Percentiles rank a stretch among this genome's conserved stretches.
These are phyloP conservation scores for Drosophila carrolli DNA, from an alignment of 1,140 invertebrate genomes.

Conservation along the genomic window DNA sequence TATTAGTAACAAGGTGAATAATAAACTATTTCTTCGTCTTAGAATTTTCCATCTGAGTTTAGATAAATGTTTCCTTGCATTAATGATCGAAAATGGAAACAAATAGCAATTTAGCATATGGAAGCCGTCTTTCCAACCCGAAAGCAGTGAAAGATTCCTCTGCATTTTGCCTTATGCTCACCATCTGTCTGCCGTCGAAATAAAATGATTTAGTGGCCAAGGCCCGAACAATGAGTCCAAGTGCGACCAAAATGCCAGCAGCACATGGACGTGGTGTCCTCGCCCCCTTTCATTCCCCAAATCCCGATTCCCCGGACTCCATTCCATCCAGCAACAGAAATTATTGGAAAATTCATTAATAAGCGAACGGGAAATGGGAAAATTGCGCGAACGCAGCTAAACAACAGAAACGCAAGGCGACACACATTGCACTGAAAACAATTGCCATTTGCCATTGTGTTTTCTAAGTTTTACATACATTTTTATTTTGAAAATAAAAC, in stretches of 20 bases:
- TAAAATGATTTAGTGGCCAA: conserved; percentile 51
- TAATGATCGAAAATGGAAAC: too few species aligned
- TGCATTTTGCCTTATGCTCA: conserved; percentile 10
- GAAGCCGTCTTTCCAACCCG: too few species aligned
- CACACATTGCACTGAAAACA: background rate
- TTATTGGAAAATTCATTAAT: conserved; percentile 79
- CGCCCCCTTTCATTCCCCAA: background rate
- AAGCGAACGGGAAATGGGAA: conserved; percentile 66
- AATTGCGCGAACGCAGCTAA: conserved; percentile 64
- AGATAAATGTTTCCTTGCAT: too few species aligned
- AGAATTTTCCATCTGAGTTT: too few species aligned
- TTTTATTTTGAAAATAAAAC: too few species aligned
- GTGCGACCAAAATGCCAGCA: conserved; percentile 48
- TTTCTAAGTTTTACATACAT: too few species aligned
- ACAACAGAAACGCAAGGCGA: conserved; percentile 47
- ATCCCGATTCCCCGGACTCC: background rate
- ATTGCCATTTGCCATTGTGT: background rate
- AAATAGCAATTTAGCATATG: too few species aligned
- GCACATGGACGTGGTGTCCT: conserved; percentile 32
- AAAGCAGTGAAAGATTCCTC: background rate
- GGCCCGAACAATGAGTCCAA: conserved; percentile 62
- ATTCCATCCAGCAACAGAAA: conserved; percentile 37
- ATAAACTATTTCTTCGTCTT: too few species aligned
- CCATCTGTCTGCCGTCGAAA: conserved; percentile 37
- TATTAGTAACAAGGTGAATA: too few species aligned